Percentiles rank a stretch among this genome's conserved stretches.
phyloP scores from a whole-genome alignment of 2,888 invertebrate species.

The Himalopsyche japonica region DNA sequence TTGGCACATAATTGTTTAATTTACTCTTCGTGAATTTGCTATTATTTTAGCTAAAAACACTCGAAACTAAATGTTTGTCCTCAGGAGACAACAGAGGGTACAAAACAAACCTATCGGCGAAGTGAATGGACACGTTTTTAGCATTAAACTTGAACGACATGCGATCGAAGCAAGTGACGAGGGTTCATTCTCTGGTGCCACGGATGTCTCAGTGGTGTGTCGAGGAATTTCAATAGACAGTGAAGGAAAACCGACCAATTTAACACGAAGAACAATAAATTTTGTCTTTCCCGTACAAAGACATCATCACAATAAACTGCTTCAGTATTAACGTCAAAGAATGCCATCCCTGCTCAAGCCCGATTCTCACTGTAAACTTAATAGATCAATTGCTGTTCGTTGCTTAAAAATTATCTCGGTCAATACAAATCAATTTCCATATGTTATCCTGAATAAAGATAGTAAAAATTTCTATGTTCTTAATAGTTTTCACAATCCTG shows the following conservation, averaged over 20 bases:
- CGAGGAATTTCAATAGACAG: not conserved
- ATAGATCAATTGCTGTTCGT: no score
- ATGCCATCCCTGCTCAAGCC: no score
- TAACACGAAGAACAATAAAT: not conserved
- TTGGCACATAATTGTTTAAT: not conserved
- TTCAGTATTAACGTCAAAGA: no score
- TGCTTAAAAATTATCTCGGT: no score
- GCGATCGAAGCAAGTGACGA: constrained; percentile 16
- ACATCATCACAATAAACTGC: no score
- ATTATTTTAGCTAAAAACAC: not conserved
- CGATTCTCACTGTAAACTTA: no score
- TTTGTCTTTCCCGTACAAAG: no score
- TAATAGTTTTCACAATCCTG: no score
- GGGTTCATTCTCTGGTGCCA: constrained; percentile 3
- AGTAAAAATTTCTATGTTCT: no score
- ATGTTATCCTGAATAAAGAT: no score
- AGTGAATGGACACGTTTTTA: constrained; percentile 19
- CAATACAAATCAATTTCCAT: no score
- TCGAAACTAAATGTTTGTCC: not conserved
- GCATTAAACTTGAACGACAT: constrained; percentile 24
- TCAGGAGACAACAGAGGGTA: not conserved
- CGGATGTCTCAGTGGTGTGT: constrained; percentile 1
- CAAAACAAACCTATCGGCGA: not conserved
- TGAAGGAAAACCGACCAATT: not conserved
- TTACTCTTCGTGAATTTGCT: not conserved